Base-by-base conservation (phyloP, 2,113 vertebrate genomes). In the Pelodiscus sinensis region DNA sequence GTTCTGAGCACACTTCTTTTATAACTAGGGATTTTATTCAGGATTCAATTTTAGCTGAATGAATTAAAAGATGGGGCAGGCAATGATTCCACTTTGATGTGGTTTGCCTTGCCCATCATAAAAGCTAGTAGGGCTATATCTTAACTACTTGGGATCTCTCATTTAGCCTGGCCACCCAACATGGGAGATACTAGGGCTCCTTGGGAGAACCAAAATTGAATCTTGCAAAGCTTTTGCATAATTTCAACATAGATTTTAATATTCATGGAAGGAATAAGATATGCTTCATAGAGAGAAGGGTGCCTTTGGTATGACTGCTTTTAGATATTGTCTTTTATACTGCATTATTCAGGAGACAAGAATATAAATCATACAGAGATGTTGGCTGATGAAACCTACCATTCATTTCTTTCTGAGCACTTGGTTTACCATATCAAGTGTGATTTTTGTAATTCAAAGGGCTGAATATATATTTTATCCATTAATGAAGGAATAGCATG, bases 211-310 rank as follows among this genome's bases (percentile, higher is more conserved):
- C 6, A 56, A 60, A 0, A 0, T 31, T 79, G 35, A 91, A 3
- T 13, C 4, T 58, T 82, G 18, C 4, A 92, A 58, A 55, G 87
- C 82, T 86, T 58, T 25, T 55, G 8, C 91, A 78, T 87, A 87
- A 84, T 85, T 94, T 90, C 81, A 92, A 13, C 38, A 31, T 35
- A 12, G 51, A 52, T 80, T 92, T 91, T 94, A 82, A 87, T 16
- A 93, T 95, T 96, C 90, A 88, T 60, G 77, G 52, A 91, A 90
- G 11, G 3, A 85, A 81, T 91, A 95, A 90, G 7, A 8, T 14
- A 84, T 79, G 57, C 51, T 86, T 91, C 60, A 79, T n/a, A 84
- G 29, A 75, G 12, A 92, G 24, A 90, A 96, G 95, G 14, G 6
- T 52, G 19, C 81, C 81, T 97, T 95, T 8, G 0, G 6, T 96